Evolutionary conservation across 2,888 invertebrate species (phyloP), one percentile per base, ranked within the genome.

Genomic region (Dryococelus australis): DNA sequence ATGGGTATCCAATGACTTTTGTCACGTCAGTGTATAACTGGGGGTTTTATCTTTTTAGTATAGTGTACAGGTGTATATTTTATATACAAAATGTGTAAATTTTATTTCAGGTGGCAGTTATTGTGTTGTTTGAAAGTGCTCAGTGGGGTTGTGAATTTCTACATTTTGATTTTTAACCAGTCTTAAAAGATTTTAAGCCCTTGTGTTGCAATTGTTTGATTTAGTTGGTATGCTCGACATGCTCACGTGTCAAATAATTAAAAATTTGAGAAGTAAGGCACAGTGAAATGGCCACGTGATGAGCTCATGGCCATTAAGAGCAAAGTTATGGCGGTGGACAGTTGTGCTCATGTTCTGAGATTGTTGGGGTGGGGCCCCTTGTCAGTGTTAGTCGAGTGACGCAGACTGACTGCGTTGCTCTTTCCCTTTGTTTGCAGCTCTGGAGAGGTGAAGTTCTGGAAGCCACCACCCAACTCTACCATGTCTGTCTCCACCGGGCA

Each of bases 381-480:
- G 20, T 65, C 65, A 24, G 20, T n/a, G 65, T n/a, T 20, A n/a
- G 20, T 65, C 8, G 65, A 65, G 65, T 20, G n/a, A 65, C 65
- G 65, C 65, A 65, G 65, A 65, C 65, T 65, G 24, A 65, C 65
- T 65, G 65, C 65, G 65, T 65, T 10, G 65, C 65, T 65, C 65
- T 65, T 65, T 65, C 65, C 65, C 65, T 65, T 65, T 65, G 65
- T 65, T 95, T 95, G 92, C 95, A 95, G 95, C 94, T 94, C 95
- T 94, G 95, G 95, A 92, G 95, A 95, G 93, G 95, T 95, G 93
- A 95, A 95, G 92, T 94, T 95, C 92, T 95, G 95, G 95, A 92
- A 92, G 91, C 92, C 93, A 90, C 90, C 90, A 16, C 90, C 90
- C 86, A 87, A 92, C 91, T 92, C 93, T 90, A 91, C 92, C 90